Evolutionary conservation across 2,888 invertebrate species (phyloP).

Genomic region (Parasteatoda lunata): DNA sequence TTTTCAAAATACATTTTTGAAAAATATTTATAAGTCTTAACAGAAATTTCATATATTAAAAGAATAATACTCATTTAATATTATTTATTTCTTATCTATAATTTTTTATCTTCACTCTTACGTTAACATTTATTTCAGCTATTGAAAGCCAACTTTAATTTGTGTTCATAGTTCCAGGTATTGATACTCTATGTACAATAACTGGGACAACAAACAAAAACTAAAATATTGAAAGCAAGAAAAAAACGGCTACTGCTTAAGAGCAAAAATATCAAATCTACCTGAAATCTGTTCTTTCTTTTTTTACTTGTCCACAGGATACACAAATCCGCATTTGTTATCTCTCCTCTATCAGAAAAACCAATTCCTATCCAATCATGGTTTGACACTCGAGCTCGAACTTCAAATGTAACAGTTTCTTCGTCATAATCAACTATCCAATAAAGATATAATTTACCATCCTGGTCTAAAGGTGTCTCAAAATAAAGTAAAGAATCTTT

Average conservation of each 20-base stretch:
- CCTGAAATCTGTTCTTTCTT: conserved; percentile 78
- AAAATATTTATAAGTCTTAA: too few relatives aligned
- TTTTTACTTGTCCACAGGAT: conserved; percentile 85
- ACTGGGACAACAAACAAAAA: background rate
- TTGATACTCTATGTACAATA: background rate
- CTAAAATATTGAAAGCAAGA: background rate
- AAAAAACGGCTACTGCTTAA: too few relatives aligned
- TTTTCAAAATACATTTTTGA: too few relatives aligned
- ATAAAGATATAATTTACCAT: conserved; percentile 72
- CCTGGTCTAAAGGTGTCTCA: conserved; percentile 69
- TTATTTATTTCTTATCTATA: too few relatives aligned
- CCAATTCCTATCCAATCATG: conserved; percentile 86
- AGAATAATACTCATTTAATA: too few relatives aligned
- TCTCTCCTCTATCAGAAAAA: conserved; percentile 87
- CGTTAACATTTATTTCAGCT: background rate
- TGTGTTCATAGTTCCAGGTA: background rate
- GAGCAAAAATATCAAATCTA: conserved; percentile 71
- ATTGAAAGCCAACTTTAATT: background rate
- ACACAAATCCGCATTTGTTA: conserved; percentile 86
- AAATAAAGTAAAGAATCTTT: conserved; percentile 46
- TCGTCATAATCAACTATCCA: conserved; percentile 77
- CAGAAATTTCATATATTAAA: too few relatives aligned
- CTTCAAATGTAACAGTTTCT: conserved; percentile 73
- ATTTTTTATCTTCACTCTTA: background rate
- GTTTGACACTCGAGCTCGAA: conserved; percentile 74